Conservation (phyloP, 53 echinoderm and acorn worm species). For the Actinopyga echinites region DNA sequence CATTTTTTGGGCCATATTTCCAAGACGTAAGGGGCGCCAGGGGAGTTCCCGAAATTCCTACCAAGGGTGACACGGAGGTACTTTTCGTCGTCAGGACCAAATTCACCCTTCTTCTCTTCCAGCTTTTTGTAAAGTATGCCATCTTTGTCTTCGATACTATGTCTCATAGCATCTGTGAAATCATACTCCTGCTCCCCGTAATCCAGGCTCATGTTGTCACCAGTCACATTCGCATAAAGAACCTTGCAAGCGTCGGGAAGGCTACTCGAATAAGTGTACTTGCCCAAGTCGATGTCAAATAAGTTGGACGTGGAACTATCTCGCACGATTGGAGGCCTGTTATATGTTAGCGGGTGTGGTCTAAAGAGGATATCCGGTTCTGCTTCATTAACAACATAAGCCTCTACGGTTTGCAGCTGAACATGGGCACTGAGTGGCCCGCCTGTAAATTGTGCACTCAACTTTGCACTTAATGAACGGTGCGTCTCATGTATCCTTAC, state of each 20-base stretch:
- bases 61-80: slow-evolving; percentile 55
- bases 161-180: slow-evolving; percentile 52
- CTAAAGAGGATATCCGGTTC: slow-evolving; percentile 42
- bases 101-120: slow-evolving; percentile 1
- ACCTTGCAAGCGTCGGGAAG: slow-evolving; percentile 44
- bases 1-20: slow-evolving; percentile 55
- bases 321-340: slow-evolving; percentile 36
- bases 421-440: neutral
- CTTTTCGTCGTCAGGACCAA: slow-evolving; percentile 15
- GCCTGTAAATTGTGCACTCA: neutral
- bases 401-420: no score
- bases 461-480: neutral
- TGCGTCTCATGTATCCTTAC: no score
- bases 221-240: slow-evolving; percentile 40
- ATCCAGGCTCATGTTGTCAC: slow-evolving; percentile 16
- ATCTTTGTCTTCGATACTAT: slow-evolving; percentile 24
- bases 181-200: slow-evolving; percentile 20
- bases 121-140: slow-evolving; percentile 48
- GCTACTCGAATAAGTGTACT: slow-evolving; percentile 34
- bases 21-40: slow-evolving; percentile 60
- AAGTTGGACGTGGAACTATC: slow-evolving; percentile 49
- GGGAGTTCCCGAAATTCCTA: slow-evolving; percentile 53
- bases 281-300: slow-evolving; percentile 44
- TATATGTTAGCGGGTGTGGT: slow-evolving; percentile 29
- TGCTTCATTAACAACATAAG: neutral